Base-by-base conservation (phyloP, 2,797 vertebrate genomes). In the Fistularia commersonii region DNA sequence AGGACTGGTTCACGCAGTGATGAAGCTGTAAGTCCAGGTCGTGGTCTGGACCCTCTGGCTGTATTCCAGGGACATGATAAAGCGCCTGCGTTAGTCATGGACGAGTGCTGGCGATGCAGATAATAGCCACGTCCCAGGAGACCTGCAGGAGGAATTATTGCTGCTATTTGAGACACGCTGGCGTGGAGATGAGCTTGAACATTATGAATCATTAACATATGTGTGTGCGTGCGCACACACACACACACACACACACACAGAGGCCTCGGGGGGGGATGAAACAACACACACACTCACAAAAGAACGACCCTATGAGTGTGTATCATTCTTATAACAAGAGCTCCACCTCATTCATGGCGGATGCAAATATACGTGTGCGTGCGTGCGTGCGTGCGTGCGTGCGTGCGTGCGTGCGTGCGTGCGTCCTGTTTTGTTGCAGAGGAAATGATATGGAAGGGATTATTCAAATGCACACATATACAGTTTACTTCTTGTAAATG, bases 101-200 rank as follows among this genome's bases (percentile, higher is more conserved):
- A 81, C 85, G 86, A 84, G 66, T 74, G 76, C 71, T 85, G 83
- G 84, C 83, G 82, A 86, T 85, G 81, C 84, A 86, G 82, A 85
- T 87, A 85, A 87, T 86, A 85, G 80, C 63, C 84, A 77, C 31
- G 41, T 87, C 85, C 85, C 81, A 50, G 45, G 82, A 82, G 82
- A 83, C 70, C 41, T 62, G 71, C 62, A 51, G 54, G 71, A 61
- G 77, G 71, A 87, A 85, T 86, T 83, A 87, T 85, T 87, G 81
- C 72, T 62, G 70, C 75, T 73, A 63, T 76, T 72, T 81, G 38
- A 71, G 55, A 69, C 54, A 49, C 51, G 58, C 47, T 41, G n/a
- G 14, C 48, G 15, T 8, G 34, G 6, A 35, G 6, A 6, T 6
- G 34, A 6, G 8, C 8, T 35, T 6, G 8, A 38, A 45, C 32